A percentile compares a stretch with the other conserved stretches of the same genome.
Conservation (phyloP, 2,888 invertebrate species). For the Xestia xanthographa region DNA sequence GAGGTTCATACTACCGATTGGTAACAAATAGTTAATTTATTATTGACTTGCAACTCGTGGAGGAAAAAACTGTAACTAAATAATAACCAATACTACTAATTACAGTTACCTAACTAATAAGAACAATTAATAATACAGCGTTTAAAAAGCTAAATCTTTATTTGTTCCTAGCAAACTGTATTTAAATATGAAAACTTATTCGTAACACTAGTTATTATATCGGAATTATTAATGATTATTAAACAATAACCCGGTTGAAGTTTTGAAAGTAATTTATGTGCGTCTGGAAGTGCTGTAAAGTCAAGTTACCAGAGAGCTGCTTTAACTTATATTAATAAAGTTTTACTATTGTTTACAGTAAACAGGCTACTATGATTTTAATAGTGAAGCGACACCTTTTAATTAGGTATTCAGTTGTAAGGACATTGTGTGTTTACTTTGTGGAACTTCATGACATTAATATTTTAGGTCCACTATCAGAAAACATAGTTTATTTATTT, state of each 20-base stretch:
- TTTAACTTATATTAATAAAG: constrained; percentile 68
- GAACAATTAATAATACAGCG: background rate
- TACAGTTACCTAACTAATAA: background rate
- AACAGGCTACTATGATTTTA: constrained; percentile 34
- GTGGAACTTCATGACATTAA: background rate
- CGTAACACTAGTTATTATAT: background rate
- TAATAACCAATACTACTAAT: background rate
- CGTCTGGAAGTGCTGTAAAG: constrained; percentile 47
- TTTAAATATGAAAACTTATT: background rate
- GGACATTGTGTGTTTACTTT: background rate
- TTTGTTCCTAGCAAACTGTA: background rate
- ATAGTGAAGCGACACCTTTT: constrained; percentile 31
- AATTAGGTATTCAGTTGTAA: constrained; percentile 4
- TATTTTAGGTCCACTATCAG: background rate
- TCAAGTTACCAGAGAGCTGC: constrained; percentile 37
- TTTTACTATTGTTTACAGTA: constrained; percentile 54
- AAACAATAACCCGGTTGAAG: constrained; percentile 28
- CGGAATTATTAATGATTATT: constrained; percentile 35
- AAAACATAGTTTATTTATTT: background rate
- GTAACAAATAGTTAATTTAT: background rate
- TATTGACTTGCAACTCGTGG: background rate
- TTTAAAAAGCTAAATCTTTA: background rate
- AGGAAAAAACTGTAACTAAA: background rate
- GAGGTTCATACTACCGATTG: background rate
- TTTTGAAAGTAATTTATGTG: constrained; percentile 48